Evolutionary conservation across 2,888 invertebrate species (phyloP).

Genomic region (Frankliniella fusca): DNA sequence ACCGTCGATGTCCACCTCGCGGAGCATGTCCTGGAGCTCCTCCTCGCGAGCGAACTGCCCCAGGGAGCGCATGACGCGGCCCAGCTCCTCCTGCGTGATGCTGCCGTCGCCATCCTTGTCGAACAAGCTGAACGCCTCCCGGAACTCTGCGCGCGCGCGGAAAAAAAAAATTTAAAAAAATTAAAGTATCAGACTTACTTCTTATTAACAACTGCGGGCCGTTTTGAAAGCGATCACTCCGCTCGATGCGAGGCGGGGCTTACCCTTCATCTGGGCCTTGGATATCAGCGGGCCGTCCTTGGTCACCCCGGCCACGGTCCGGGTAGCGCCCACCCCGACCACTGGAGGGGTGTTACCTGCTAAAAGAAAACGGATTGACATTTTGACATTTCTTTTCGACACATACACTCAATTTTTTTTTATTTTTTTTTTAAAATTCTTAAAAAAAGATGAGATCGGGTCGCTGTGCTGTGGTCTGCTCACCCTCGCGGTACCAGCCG

Average conservation of each 20-base stretch:
- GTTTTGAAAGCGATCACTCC: too few relatives aligned
- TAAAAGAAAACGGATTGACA: background rate
- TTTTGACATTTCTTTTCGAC: background rate
- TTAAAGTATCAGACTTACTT: slow-evolving; percentile 19
- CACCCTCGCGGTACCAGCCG: slow-evolving; percentile 1
- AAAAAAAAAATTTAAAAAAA: slow-evolving; percentile 28
- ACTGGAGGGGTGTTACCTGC: background rate
- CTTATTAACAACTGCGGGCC: slow-evolving; percentile 1
- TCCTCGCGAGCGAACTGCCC: slow-evolving; percentile 84
- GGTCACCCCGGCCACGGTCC: background rate
- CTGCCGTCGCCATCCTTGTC: slow-evolving; percentile 86
- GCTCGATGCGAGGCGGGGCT: too few relatives aligned
- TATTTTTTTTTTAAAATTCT: background rate
- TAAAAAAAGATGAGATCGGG: too few relatives aligned
- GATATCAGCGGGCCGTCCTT: slow-evolving; percentile 43
- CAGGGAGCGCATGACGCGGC: slow-evolving; percentile 77
- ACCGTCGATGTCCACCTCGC: slow-evolving; percentile 78
- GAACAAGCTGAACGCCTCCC: slow-evolving; percentile 80
- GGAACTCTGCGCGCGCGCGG: slow-evolving; percentile 59
- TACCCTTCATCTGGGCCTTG: slow-evolving; percentile 79
- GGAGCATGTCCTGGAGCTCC: slow-evolving; percentile 79
- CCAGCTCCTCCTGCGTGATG: slow-evolving; percentile 81
- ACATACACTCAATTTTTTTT: too few relatives aligned
- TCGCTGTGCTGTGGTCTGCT: background rate
- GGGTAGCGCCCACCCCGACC: background rate